A percentile compares a stretch with the other conserved stretches of the same genome.
phyloP scores from a whole-genome alignment of 2,113 vertebrate genomes.

The Trinectes maculatus region DNA sequence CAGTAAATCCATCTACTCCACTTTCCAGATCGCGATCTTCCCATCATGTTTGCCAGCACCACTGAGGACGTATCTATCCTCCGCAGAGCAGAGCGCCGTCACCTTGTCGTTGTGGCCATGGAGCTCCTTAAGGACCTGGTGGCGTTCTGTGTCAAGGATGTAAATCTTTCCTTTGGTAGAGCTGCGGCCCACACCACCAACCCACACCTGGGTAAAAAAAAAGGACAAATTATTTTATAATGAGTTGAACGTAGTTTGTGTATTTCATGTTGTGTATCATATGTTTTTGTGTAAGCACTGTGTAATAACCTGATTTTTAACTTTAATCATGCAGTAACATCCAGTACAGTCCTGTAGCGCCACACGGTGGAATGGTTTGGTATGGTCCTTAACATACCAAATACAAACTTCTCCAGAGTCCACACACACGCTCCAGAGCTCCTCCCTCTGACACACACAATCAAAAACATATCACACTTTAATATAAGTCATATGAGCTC shows the following conservation, averaged over 20 bases:
- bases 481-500: not conserved
- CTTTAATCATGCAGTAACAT: slow-evolving; percentile 90
- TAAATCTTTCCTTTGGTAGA: slow-evolving; percentile 92
- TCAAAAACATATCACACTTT: not conserved
- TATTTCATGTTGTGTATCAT: not conserved
- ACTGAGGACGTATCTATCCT: slow-evolving; percentile 93
- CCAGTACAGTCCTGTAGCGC: slow-evolving; percentile 87
- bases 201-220: slow-evolving; percentile 86
- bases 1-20: slow-evolving; percentile 76
- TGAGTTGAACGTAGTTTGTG: not conserved
- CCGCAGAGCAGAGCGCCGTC: slow-evolving; percentile 88
- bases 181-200: slow-evolving; percentile 85
- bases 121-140: slow-evolving; percentile 90
- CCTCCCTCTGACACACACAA: slow-evolving; percentile 77
- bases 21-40: slow-evolving; percentile 97
- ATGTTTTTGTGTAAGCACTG: not conserved
- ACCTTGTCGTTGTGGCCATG: slow-evolving; percentile 86
- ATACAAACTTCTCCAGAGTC: slow-evolving; percentile 83
- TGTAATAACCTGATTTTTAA: slow-evolving; percentile 89
- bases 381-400: slow-evolving; percentile 83
- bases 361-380: slow-evolving; percentile 76
- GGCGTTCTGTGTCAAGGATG: slow-evolving; percentile 82
- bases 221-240: not conserved
- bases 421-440: slow-evolving; percentile 84
- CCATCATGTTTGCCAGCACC: slow-evolving; percentile 90